Evolutionary conservation across 2,888 invertebrate species (phyloP).

Genomic region (Volucella zonaria): DNA sequence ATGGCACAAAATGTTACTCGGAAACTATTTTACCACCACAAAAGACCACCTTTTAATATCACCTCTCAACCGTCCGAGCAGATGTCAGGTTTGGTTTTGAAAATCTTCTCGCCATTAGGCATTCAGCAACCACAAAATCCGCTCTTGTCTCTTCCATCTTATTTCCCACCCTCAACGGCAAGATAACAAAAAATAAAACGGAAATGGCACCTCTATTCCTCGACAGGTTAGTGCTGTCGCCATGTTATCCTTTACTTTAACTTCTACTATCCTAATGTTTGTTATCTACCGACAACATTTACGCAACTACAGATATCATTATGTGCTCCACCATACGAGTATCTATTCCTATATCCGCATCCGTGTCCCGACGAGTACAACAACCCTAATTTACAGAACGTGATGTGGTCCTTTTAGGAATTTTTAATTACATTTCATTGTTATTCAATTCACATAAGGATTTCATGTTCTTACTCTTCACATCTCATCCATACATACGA

Average conservation of each 20-base stretch:
- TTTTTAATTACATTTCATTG: conserved; percentile 67
- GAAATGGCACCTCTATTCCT: neutral
- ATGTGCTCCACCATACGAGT: neutral
- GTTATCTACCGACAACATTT: conserved; percentile 19
- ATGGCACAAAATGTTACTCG: conserved; percentile 55
- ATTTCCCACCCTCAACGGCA: neutral
- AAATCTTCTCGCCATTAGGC: conserved; percentile 60
- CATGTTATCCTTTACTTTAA: neutral
- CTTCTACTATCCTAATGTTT: no score
- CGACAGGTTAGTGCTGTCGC: conserved; percentile 7
- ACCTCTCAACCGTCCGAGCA: conserved; percentile 55
- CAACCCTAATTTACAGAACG: conserved; percentile 65
- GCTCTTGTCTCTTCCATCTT: conserved; percentile 19
- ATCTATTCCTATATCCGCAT: conserved; percentile 23
- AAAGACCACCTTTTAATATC: conserved; percentile 39
- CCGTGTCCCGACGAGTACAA: conserved; percentile 16
- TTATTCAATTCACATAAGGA: conserved; percentile 63
- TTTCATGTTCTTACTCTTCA: conserved; percentile 25
- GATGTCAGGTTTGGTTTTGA: conserved; percentile 28
- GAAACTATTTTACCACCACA: conserved; percentile 54
- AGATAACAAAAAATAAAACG: conserved; percentile 4
- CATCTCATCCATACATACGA: neutral
- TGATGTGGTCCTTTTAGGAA: conserved; percentile 65
- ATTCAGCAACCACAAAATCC: conserved; percentile 34
- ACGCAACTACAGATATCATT: neutral